Evolutionary conservation across 2,797 vertebrate genomes (phyloP).

Genomic region (Onychomys arenicola): DNA sequence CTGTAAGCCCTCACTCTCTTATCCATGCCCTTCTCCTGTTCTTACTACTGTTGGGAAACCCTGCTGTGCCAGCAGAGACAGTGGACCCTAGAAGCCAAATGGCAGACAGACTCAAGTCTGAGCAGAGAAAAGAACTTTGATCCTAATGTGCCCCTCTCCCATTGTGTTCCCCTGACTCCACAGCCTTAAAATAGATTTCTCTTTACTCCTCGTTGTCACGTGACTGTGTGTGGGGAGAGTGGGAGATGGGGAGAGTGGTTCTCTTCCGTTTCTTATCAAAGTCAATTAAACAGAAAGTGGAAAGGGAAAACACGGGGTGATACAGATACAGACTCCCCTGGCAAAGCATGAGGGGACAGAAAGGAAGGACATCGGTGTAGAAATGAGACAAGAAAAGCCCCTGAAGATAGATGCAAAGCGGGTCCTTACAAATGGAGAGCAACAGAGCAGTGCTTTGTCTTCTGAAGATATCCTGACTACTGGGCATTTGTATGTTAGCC

Average conservation of each 20-base stretch:
- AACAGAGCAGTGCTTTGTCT: not conserved
- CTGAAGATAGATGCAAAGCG: not conserved
- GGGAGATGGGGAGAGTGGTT: not conserved
- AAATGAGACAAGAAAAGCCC: slow-evolving; percentile 19
- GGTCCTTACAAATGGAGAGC: not conserved
- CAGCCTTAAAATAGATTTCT: not conserved
- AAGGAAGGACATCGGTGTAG: slow-evolving; percentile 15
- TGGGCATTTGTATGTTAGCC: not conserved
- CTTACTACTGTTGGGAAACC: not conserved
- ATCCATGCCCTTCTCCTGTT: not conserved
- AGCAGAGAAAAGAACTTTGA: not conserved
- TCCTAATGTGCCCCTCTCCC: not conserved
- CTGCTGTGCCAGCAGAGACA: not conserved
- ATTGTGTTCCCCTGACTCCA: not conserved
- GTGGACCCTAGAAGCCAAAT: not conserved
- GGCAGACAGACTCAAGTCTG: not conserved
- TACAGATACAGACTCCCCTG: not conserved
- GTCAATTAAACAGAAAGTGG: slow-evolving; percentile 48
- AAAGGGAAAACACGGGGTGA: not conserved
- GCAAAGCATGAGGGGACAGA: not conserved
- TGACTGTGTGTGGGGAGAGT: not conserved
- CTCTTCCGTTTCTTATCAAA: slow-evolving; percentile 13
- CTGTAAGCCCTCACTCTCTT: not conserved
- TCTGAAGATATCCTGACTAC: not conserved
- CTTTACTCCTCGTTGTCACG: not conserved